Conservation (phyloP, 2,113 vertebrate species). For the Vulpes ferrilata region DNA sequence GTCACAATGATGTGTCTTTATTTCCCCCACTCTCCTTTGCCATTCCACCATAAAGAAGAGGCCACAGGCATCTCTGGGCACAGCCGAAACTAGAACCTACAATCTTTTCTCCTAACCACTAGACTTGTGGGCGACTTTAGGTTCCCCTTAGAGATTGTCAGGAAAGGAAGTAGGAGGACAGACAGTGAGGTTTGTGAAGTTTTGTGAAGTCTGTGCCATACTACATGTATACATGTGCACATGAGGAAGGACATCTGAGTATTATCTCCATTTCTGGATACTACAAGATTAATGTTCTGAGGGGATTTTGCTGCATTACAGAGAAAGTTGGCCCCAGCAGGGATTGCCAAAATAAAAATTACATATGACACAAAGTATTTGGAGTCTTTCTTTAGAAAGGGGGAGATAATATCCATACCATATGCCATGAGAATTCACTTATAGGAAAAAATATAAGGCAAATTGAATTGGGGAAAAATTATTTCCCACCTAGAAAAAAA, state of each 20-base stretch:
- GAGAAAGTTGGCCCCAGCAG: neutral
- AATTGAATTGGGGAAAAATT: slow-evolving; percentile 8
- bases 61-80: neutral
- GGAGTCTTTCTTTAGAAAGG: slow-evolving; percentile 6
- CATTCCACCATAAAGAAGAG: neutral
- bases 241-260: neutral
- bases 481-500: neutral
- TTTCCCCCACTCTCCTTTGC: neutral
- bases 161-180: neutral
- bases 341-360: slow-evolving; percentile 58
- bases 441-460: slow-evolving; percentile 11
- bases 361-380: slow-evolving; percentile 58
- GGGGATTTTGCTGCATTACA: slow-evolving; percentile 13
- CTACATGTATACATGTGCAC: neutral
- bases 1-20: neutral
- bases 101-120: neutral
- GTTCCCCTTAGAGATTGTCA: neutral
- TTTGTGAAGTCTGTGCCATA: neutral
- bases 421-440: slow-evolving; percentile 50
- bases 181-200: neutral
- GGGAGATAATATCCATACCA: slow-evolving; percentile 38
- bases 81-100: neutral
- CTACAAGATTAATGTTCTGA: slow-evolving; percentile 47
- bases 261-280: neutral
- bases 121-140: neutral